A percentile compares a stretch with the other conserved stretches of the same genome.
These are phyloP conservation scores for Clepsis dumicolana DNA, from an alignment of 2,888 invertebrate species.

Conservation along the genomic window DNA sequence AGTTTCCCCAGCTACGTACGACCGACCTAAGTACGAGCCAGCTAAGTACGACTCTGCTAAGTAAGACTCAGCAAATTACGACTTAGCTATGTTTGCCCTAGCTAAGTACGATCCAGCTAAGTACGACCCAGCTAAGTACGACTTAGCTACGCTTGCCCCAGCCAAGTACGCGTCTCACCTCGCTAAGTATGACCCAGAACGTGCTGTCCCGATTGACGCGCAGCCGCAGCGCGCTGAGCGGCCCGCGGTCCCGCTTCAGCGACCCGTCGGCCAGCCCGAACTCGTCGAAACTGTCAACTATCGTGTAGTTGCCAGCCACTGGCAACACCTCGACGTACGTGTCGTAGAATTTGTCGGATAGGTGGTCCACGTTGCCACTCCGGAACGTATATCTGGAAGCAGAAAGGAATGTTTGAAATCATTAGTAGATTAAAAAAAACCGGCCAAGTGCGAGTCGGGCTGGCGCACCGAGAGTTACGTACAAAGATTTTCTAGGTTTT, in stretches of 20 bases:
- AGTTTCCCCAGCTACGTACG: no score
- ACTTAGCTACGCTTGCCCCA: not conserved
- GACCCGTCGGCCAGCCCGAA: constrained; percentile 93
- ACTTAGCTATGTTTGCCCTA: no score
- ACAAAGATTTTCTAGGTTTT: no score
- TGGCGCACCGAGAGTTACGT: no score
- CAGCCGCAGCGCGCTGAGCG: constrained; percentile 90
- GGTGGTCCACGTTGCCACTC: constrained; percentile 96
- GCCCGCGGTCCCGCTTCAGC: constrained; percentile 89
- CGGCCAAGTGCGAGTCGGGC: no score
- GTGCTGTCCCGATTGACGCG: constrained; percentile 92
- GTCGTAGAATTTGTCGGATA: constrained; percentile 94
- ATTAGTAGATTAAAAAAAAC: no score
- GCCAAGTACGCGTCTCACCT: constrained; percentile 87
- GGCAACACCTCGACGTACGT: constrained; percentile 94
- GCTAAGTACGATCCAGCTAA: not conserved
- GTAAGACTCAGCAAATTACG: not conserved
- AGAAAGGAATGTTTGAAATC: not conserved
- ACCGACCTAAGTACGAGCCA: no score
- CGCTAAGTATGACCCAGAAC: constrained; percentile 96
- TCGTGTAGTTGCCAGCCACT: constrained; percentile 87
- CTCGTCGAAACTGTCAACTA: constrained; percentile 92
- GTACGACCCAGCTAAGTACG: not conserved
- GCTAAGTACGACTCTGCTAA: not conserved
- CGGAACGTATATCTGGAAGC: constrained; percentile 91